Evolutionary conservation across 1,140 invertebrate genomes (phyloP), one percentile per base, ranked within the genome.

Genomic region (Drosophila bocki): DNA sequence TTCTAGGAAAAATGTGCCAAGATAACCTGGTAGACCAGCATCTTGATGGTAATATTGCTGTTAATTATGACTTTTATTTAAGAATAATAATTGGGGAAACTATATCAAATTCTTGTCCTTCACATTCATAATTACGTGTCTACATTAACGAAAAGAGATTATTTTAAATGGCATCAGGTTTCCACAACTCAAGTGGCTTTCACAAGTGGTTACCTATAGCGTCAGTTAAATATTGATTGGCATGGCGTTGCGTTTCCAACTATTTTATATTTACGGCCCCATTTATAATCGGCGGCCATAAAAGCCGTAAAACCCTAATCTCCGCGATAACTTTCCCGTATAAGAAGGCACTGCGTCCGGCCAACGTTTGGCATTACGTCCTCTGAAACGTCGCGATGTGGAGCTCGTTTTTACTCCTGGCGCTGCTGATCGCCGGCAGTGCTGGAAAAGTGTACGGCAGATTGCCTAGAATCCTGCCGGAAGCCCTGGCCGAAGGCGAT

Each of bases 401-500:
- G 80, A 75, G 59, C 59, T 67, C 60, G 59, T 57, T 88, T 45
- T 37, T 69, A 11, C n/a, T 78, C 33, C 77, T 87, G 42, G 53
- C 50, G 50, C 80, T 88, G 74, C 59, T 87, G 42, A 39, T 72
- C 68, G 58, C 42, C 57, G 33, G 58, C 15, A 51, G n/a, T 19
- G 42, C 64, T 1, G 45, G n/a, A 9, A 41, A 57, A 42, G 59
- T 77, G 26, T 57, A 26, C 3, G 33, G 19, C 2, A 51, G 74
- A 6, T 35, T 87, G 48, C 54, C 77, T 1, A 78, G 84, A 37
- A 47, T 88, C 4, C 41, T 90, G 33, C 74, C 84, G 6, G 32
- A 77, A 17, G 19, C 54, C 17, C n/a, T 65, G 3, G 79, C 45
- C 15, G 78, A 90, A 3, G 84, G 51, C 32, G 81, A 88, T 7